A percentile compares a stretch with the other conserved stretches of the same genome.
Conservation (phyloP, 2,113 vertebrate species). For the Engraulis encrasicolus region DNA sequence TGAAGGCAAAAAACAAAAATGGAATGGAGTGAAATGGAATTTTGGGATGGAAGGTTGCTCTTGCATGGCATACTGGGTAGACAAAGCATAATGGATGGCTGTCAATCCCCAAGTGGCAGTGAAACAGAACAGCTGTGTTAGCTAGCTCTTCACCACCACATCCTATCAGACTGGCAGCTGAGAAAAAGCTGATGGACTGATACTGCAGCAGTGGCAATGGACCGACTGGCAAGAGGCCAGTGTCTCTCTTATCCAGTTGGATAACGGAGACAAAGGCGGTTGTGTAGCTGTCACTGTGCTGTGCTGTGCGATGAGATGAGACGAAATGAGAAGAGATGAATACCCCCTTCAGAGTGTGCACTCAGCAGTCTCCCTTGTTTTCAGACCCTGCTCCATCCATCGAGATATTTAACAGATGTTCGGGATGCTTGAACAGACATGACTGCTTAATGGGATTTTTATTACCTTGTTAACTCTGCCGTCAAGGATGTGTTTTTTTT, state of each 20-base stretch:
- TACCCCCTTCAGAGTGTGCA: background rate
- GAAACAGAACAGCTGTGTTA: background rate
- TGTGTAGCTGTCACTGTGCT: background rate
- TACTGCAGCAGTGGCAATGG: background rate
- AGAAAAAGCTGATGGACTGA: background rate
- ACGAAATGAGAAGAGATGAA: too few species aligned
- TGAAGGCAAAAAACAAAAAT: too few species aligned
- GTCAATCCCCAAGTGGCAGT: background rate
- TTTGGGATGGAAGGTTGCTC: too few species aligned
- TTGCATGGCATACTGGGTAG: slow-evolving; percentile 82
- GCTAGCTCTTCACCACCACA: background rate
- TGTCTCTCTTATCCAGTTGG: background rate
- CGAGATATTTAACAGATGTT: slow-evolving; percentile 5
- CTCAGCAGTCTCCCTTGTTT: background rate
- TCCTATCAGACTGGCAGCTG: background rate
- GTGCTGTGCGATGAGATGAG: too few species aligned
- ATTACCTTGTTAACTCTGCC: background rate
- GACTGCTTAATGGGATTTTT: background rate
- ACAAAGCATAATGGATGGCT: slow-evolving; percentile 83
- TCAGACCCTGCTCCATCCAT: background rate
- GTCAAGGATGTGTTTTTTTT: background rate
- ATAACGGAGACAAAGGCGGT: slow-evolving; percentile 2
- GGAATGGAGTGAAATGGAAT: too few species aligned
- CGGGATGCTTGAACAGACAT: background rate
- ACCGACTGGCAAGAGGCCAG: background rate